Conservation (phyloP, 2,113 vertebrate species). For the Coracopsis vasa region DNA sequence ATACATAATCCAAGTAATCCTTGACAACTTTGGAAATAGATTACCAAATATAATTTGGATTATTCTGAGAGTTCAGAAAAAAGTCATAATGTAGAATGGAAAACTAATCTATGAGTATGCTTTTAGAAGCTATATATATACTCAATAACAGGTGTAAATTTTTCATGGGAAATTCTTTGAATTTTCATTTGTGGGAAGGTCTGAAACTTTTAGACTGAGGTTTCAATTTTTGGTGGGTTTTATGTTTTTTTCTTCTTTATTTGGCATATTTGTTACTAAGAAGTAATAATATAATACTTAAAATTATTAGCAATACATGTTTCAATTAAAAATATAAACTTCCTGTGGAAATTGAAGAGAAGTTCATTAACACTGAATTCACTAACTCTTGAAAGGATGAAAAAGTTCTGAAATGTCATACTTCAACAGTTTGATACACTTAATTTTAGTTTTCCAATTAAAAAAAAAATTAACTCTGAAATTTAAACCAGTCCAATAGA, state of each 20-base stretch:
- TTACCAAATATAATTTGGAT: not conserved
- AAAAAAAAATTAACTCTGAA: not conserved
- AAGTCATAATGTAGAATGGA: not conserved
- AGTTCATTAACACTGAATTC: not conserved
- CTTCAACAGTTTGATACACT: not conserved
- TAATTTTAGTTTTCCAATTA: not conserved
- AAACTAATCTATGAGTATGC: not conserved
- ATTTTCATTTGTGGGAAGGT: not conserved
- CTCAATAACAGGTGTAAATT: not conserved
- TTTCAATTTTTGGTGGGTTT: not conserved
- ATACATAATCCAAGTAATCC: not conserved
- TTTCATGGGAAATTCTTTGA: not conserved
- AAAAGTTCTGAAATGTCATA: not conserved
- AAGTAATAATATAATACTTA: not conserved
- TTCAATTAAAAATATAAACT: not conserved
- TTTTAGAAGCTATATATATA: not conserved
- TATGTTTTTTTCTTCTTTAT: not conserved
- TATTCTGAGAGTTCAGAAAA: not conserved
- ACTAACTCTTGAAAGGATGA: not conserved
- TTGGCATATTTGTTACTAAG: not conserved
- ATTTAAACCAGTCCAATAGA: not conserved
- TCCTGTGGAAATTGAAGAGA: not conserved
- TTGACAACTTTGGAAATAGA: not conserved
- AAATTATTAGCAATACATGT: not conserved
- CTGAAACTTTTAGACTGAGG: not conserved